Evolutionary conservation across 2,797 vertebrate genomes (phyloP), one percentile per base, ranked within the genome.

Genomic region (Enteromius radiatus): DNA sequence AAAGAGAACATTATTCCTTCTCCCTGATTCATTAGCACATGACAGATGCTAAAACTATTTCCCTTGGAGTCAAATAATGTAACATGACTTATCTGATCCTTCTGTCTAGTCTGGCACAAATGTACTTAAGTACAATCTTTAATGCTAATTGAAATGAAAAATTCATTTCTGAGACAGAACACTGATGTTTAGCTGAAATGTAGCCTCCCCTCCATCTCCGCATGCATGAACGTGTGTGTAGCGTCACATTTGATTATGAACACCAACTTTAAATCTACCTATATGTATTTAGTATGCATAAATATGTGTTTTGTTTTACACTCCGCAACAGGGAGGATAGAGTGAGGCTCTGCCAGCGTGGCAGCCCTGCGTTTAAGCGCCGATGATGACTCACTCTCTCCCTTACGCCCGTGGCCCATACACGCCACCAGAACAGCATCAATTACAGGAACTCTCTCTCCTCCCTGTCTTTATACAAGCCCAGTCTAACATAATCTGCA

Each of bases 321-420:
- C 21, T 38, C 15, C 8, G n/a, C 36, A 80, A 61, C 7, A 43
- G 3, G 15, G 61, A 36, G 45, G n/a, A 68, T 43, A 41, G 23
- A 54, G 9, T 3, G 7, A 21, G 19, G 17, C 17, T 19, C 47
- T 77, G 81, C 85, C 85, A 85, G 69, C 85, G 80, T 85, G 83
- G 87, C 87, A 84, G 65, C n/a, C 56, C 31, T 28, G 69, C 1
- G 41, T 67, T 78, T 41, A 47, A 26, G 15, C 73, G 7, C 33
- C n/a, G 64, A 64, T 54, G 71, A 31, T 88, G 87, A 88, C 85
- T 88, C 85, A 88, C 79, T 82, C 74, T 83, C 84, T 87, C 84
- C 88, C 81, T 80, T 31, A 70, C 12, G 19, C 7, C 78, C 14
- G 1, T 49, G n/a, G 33, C 33, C 45, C 65, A 11, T 54, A 31